Evolutionary conservation across 2,888 invertebrate species (phyloP).

Genomic region (Eilema caniola): DNA sequence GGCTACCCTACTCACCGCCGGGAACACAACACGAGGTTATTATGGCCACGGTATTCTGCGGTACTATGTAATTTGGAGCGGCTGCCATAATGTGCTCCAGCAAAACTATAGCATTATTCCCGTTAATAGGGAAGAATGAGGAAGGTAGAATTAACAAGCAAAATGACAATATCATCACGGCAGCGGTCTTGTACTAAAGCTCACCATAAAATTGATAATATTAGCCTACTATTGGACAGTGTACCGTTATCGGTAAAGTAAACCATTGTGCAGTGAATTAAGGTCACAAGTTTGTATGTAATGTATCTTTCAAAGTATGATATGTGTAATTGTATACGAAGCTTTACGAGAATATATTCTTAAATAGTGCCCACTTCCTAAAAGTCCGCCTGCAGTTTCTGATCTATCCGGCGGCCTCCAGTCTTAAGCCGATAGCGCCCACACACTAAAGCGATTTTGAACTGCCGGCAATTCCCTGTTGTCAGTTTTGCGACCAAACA

Average conservation of each 20-base stretch:
- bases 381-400: too few relatives aligned
- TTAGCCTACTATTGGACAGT: constrained; percentile 23
- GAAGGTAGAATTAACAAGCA: background rate
- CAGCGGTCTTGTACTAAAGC: background rate
- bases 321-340: background rate
- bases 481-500: too few relatives aligned
- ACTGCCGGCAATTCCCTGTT: too few relatives aligned
- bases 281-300: constrained; percentile 25
- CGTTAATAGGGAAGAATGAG: background rate
- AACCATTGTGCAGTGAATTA: constrained; percentile 27
- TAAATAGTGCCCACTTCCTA: too few relatives aligned
- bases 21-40: too few relatives aligned
- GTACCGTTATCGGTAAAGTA: constrained; percentile 38
- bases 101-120: background rate
- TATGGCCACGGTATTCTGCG: too few relatives aligned
- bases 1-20: too few relatives aligned
- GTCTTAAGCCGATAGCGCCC: too few relatives aligned
- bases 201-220: constrained; percentile 6
- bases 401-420: too few relatives aligned
- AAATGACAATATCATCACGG: background rate
- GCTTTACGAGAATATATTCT: background rate
- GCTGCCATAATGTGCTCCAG: background rate
- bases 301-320: constrained; percentile 11
- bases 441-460: too few relatives aligned
- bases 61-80: too few relatives aligned